Evolutionary conservation across 2,113 vertebrate genomes (phyloP).

Genomic region (Thymallus thymallus): DNA sequence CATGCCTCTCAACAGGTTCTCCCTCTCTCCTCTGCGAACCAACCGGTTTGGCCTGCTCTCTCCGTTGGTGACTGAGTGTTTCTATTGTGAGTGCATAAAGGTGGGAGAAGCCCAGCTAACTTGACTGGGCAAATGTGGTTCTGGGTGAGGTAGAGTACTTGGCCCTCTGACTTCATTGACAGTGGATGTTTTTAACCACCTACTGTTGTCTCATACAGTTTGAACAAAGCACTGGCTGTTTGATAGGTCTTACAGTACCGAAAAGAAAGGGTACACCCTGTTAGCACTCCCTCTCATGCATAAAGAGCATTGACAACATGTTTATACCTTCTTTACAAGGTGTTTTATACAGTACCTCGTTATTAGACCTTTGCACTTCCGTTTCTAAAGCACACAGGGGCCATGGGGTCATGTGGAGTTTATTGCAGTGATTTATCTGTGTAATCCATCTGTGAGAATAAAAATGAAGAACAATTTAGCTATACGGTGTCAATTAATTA

Average conservation of each 20-base stretch:
- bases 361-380: conserved; percentile 14
- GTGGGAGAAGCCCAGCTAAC: conserved; percentile 26
- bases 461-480: too few species aligned
- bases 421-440: too few species aligned
- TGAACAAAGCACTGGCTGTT: conserved; percentile 46
- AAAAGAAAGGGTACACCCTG: conserved; percentile 29
- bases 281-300: conserved; percentile 45
- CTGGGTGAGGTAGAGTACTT: conserved; percentile 45
- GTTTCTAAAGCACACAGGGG: conserved; percentile 11
- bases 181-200: conserved; percentile 20
- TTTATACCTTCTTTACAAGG: conserved; percentile 8
- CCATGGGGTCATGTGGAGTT: not conserved
- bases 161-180: conserved; percentile 39
- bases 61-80: conserved; percentile 20
- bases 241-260: conserved; percentile 19
- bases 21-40: conserved; percentile 14
- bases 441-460: too few species aligned
- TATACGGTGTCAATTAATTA: too few species aligned
- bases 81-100: conserved; percentile 38
- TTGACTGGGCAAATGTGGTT: conserved; percentile 33
- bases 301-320: conserved; percentile 31
- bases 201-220: not conserved
- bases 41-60: conserved; percentile 34
- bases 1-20: not conserved
- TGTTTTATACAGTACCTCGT: conserved; percentile 29